Evolutionary conservation across 2,113 vertebrate genomes (phyloP).

Genomic region (Procavia capensis): DNA sequence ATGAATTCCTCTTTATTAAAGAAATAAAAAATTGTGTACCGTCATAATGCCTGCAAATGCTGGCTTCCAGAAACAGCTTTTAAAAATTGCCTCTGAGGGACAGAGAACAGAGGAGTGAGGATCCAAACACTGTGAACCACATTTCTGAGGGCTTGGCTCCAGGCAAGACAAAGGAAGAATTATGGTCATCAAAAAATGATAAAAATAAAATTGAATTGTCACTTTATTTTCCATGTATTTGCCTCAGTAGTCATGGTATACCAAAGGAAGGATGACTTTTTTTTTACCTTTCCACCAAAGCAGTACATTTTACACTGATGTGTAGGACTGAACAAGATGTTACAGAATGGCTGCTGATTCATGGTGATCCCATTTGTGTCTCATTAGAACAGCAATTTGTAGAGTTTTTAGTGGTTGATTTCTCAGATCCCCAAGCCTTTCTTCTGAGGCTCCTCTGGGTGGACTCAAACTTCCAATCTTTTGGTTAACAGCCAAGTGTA

Average conservation of each 20-base stretch:
- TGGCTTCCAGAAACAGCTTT: slow-evolving; percentile 37
- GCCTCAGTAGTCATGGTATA: neutral
- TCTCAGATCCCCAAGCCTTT: neutral
- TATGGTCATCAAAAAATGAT: neutral
- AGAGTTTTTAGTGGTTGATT: neutral
- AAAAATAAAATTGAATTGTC: neutral
- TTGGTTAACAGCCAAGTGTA: neutral
- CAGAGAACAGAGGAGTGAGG: neutral
- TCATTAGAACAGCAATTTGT: neutral
- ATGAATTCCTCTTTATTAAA: slow-evolving; percentile 26
- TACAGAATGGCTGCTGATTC: neutral
- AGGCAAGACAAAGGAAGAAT: neutral
- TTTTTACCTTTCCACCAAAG: neutral
- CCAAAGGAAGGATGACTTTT: neutral
- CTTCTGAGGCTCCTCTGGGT: neutral
- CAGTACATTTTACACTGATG: neutral
- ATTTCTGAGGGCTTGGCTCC: neutral
- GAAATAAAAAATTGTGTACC: neutral
- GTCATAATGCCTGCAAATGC: neutral
- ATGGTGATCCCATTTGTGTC: neutral
- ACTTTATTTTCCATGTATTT: neutral
- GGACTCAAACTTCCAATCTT: neutral
- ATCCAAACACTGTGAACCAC: neutral
- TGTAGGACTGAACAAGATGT: neutral
- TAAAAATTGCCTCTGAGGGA: slow-evolving; percentile 5